Base-by-base conservation (phyloP, 1,140 invertebrate genomes). In the Drosophila simulans region DNA sequence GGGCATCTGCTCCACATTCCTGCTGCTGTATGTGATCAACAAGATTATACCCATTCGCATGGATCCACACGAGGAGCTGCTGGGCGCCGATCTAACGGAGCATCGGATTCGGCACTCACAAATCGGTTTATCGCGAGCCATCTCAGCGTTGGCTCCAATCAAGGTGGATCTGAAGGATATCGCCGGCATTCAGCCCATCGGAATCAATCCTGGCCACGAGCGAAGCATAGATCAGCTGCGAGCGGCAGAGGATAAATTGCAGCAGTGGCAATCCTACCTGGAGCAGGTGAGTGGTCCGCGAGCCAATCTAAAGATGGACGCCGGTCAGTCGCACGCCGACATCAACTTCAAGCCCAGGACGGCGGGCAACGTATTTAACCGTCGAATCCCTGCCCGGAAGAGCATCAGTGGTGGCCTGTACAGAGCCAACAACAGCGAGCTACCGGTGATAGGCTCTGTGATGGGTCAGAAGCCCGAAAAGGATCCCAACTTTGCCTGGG, bases 61-160 rank as follows among this genome's bases (percentile, higher is more conserved):
- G 96, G 94, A 95, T 51, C 94, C 95, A 1, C 95, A 97, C 63
- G 96, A 97, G 55, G 97, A 98, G 91, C 93, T 98, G 17, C 90
- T 98, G 1, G 97, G 97, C 3, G 97, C 97, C 12, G 97, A 98
- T 94, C 93, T 98, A 13, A 95, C 96, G 1, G 97, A 98, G 90
- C 97, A 98, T 92, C 94, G 94, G 49, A 95, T 98, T 27, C 80
- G 91, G 3, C 91, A 92, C 58, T 73, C 84, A 3, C 92, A 94
- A 91, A 94, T 94, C 40, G 95, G 94, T 0, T 89, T 95, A 2
- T 94, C 94, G 0, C 88, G 94, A 4, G 94, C 94, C 0, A 93
- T 95, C 4, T 95, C 94, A 0, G 94, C 94, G 0, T 72, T 95
- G 8, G 92, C 93, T 0, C 94, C 94, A 0, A 93, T 93, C 59